Evolutionary conservation across 2,888 invertebrate species (phyloP).

Genomic region (Leptogaster cylindrica): DNA sequence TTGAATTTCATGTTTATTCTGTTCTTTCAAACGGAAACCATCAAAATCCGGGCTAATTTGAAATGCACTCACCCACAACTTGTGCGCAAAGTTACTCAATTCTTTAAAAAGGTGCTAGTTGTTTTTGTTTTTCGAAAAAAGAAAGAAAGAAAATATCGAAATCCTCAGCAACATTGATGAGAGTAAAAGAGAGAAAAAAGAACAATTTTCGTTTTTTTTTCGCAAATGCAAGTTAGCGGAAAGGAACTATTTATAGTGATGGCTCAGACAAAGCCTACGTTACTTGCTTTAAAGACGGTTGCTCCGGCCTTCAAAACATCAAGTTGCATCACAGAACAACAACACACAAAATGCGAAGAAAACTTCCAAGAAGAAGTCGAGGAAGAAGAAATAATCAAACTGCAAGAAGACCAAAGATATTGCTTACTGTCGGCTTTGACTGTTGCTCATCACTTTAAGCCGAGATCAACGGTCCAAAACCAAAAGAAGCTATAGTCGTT

Average conservation of each 20-base stretch:
- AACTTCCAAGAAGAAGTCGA: constrained; percentile 4
- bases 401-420: not conserved
- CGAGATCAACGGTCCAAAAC: constrained; percentile 1
- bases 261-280: constrained; percentile 30
- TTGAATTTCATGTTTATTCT: constrained; percentile 15
- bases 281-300: constrained; percentile 19
- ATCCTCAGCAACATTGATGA: too few species aligned
- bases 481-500: too few species aligned
- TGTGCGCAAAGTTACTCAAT: constrained; percentile 36
- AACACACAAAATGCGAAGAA: constrained; percentile 17
- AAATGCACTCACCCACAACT: constrained; percentile 40
- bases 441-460: constrained; percentile 16
- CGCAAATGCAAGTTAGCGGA: constrained; percentile 37
- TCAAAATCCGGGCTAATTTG: constrained; percentile 42
- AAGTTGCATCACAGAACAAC: constrained; percentile 29
- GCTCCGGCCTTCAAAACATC: constrained; percentile 37
- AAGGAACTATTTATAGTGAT: constrained; percentile 39
- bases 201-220: not conserved
- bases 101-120: too few species aligned
- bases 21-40: constrained; percentile 38
- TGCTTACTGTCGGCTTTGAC: constrained; percentile 26
- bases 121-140: too few species aligned
- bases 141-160: constrained; percentile 3
- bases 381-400: not conserved
- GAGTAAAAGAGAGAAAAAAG: too few species aligned